A percentile compares a stretch with the other conserved stretches of the same genome.
These are phyloP conservation scores for Acrocephalus scirpaceus DNA, from an alignment of 2,797 vertebrate genomes.

Conservation along the genomic window DNA sequence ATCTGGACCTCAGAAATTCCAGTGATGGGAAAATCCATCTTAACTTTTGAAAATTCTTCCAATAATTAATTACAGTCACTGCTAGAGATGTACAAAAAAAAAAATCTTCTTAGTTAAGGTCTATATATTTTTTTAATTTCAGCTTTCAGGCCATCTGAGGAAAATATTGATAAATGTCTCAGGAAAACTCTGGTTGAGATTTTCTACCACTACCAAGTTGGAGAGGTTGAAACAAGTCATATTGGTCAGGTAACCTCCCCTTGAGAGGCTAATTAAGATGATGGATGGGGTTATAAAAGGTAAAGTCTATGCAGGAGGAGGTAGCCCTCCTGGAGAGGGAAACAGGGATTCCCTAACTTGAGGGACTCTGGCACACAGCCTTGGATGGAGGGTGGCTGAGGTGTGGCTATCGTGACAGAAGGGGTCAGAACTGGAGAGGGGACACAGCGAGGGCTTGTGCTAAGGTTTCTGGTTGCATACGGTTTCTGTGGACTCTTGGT, in stretches of 20 bases:
- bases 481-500: not conserved
- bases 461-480: rapidly evolving
- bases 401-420: not conserved
- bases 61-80: not conserved
- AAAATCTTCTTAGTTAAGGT: not conserved
- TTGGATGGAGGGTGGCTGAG: not conserved
- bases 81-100: not conserved
- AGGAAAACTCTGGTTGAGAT: not conserved
- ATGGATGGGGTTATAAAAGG: not conserved
- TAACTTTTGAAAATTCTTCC: not conserved
- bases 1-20: not conserved
- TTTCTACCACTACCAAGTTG: not conserved
- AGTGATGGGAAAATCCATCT: not conserved
- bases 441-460: rapidly evolving
- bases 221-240: not conserved
- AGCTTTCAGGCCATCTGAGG: not conserved
- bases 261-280: not conserved
- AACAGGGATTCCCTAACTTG: not conserved
- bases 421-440: not conserved
- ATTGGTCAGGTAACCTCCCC: not conserved
- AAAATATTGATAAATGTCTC: not conserved
- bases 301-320: not conserved
- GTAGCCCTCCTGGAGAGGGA: not conserved
- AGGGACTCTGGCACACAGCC: not conserved
- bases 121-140: not conserved